Percentiles rank a stretch among this genome's conserved stretches.
phyloP scores from a whole-genome alignment of 2,113 vertebrate genomes.

The Tupaia tana region DNA sequence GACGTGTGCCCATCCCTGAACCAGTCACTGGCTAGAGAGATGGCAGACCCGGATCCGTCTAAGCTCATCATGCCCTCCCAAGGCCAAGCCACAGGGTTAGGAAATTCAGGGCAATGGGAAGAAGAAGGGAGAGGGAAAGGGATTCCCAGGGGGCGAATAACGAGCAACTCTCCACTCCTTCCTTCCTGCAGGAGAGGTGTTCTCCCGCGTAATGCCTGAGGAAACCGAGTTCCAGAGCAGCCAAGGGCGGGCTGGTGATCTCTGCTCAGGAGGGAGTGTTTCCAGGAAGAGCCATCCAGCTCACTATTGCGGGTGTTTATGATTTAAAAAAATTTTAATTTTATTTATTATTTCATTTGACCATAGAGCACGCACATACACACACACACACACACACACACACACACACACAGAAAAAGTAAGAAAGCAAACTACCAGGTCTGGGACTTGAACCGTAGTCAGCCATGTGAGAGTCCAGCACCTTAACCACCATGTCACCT shows the following conservation, averaged over 20 bases:
- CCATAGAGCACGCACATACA: too few species aligned
- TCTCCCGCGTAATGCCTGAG: neutral
- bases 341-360: too few species aligned
- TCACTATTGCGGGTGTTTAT: fast-evolving
- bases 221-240: neutral
- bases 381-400: too few species aligned
- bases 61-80: neutral
- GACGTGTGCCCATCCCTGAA: neutral
- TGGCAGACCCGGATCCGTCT: neutral
- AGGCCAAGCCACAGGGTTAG: neutral
- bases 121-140: neutral
- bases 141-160: neutral
- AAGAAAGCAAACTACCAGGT: too few species aligned
- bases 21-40: neutral
- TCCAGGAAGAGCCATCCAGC: neutral
- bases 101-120: neutral
- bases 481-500: too few species aligned
- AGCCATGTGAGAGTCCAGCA: too few species aligned
- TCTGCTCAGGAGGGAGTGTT: neutral
- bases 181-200: neutral
- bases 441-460: too few species aligned
- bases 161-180: neutral
- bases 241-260: fast-evolving
- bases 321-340: too few species aligned
- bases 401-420: too few species aligned